Evolutionary conservation across 1,140 invertebrate species (phyloP).

Genomic region (Helicoverpa armigera): DNA sequence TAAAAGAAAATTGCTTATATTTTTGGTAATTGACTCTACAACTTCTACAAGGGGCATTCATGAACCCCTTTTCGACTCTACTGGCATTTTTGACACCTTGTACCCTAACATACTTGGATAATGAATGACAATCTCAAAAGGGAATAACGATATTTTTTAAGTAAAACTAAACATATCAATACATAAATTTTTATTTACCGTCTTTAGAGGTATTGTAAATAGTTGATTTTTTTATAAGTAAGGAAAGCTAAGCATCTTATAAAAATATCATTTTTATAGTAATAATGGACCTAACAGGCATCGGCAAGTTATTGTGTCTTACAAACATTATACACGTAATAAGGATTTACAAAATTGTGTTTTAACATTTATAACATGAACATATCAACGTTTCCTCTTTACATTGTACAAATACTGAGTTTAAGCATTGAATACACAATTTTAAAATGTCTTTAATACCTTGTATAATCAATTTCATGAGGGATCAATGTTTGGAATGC

Average conservation of each 20-base stretch:
- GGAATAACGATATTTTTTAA: not conserved
- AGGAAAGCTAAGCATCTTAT: slow-evolving; percentile 85
- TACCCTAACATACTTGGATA: not conserved
- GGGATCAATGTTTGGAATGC: slow-evolving; percentile 63
- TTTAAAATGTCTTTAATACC: slow-evolving; percentile 21
- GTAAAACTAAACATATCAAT: slow-evolving; percentile 60
- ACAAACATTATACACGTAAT: slow-evolving; percentile 50
- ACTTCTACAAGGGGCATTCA: too few species aligned
- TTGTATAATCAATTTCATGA: slow-evolving; percentile 31
- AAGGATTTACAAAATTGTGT: slow-evolving; percentile 58
- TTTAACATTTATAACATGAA: slow-evolving; percentile 50
- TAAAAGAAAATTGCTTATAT: too few species aligned
- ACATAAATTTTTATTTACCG: slow-evolving; percentile 82
- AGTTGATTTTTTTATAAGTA: slow-evolving; percentile 79
- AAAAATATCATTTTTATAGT: slow-evolving; percentile 82
- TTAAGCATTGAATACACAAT: slow-evolving; percentile 18
- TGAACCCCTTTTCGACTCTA: too few species aligned
- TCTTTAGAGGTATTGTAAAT: slow-evolving; percentile 79
- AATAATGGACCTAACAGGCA: slow-evolving; percentile 76
- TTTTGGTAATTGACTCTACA: too few species aligned
- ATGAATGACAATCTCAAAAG: not conserved
- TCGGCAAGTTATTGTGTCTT: slow-evolving; percentile 69
- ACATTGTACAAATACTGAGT: slow-evolving; percentile 21
- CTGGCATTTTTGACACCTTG: too few species aligned
- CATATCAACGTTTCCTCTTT: slow-evolving; percentile 1